Base-by-base conservation (phyloP, 2,797 vertebrate genomes). In the Anguilla pacifica region DNA sequence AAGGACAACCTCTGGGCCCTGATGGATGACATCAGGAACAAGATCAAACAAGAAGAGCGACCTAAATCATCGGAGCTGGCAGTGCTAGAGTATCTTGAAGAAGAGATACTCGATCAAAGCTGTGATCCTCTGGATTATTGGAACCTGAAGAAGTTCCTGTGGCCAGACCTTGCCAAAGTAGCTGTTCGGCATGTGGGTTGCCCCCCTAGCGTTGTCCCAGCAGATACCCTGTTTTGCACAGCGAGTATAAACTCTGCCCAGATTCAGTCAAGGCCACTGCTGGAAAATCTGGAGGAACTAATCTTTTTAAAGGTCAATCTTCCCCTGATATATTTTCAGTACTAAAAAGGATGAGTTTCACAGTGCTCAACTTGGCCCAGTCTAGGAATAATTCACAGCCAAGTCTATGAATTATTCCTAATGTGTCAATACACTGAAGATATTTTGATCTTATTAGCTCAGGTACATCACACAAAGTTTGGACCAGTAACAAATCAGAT, bases 241-340 rank as follows among this genome's bases (percentile, higher is more conserved):
- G 97, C 98, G 74, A 96, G 96, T 35, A 95, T 97, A 91, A 97
- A 95, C 90, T 97, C 96, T 93, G 95, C 94, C 92, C 97, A 97
- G 19, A 97, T 97, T 96, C 98, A 97, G 92, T 96, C 97, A 89
- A 96, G 98, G 92, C 96, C 98, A 90, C 94, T 94, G 93, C 96
- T 97, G 94, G 98, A 99, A 94, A 99, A 99, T 94, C 96, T 99
- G 91, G 98, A 99, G 95, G 97, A 97, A 92, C 97, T 99, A 86
- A 95, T 99, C 92, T 99, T 99, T 95, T 96, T 99, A 94, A 99
- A 99, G 94, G 98, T 99, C 91, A 99, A 99, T 94, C 98, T 99
- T 94, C 98, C 98, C 89, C 95, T 99, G 95, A 97, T 99, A 96
- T 98, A 97, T 96, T 99, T 99, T 95, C 97, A 99, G 94, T 99